Evolutionary conservation across 23 tunicate species (phyloP).

Genomic region (Styela plicata): DNA sequence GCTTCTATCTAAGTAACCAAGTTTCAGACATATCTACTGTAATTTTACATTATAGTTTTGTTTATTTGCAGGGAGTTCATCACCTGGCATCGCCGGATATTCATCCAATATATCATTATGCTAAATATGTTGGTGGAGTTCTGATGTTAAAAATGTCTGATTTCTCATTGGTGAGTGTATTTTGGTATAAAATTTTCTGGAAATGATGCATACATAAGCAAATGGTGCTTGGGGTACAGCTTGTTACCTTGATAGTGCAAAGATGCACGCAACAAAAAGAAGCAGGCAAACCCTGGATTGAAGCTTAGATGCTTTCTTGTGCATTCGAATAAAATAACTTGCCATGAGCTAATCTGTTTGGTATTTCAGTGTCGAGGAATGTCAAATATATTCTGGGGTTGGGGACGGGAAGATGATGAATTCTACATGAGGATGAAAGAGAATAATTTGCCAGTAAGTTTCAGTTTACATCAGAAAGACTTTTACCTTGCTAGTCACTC

Average conservation of each 20-base stretch:
- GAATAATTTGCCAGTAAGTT: conserved; percentile 57
- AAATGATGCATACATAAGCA: background rate
- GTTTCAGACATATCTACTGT: no score
- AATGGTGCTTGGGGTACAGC: no score
- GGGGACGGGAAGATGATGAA: conserved; percentile 99
- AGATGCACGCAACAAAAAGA: no score
- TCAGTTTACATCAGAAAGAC: background rate
- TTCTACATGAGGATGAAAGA: conserved; percentile 78
- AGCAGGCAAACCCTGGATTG: no score
- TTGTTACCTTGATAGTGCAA: no score
- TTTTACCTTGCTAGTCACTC: background rate
- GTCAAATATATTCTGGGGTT: conserved; percentile 98
- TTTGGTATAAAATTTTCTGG: no score
- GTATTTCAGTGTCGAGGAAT: conserved; percentile 75
- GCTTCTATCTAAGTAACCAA: no score
- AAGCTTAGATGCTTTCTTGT: no score
- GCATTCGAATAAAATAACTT: no score
- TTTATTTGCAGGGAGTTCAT: conserved; percentile 77
- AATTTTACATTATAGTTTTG: no score
- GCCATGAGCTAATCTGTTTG: no score
- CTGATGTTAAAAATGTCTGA: conserved; percentile 77
- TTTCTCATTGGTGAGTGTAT: conserved; percentile 45
- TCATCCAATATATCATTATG: conserved; percentile 94
- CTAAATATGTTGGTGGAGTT: conserved; percentile 91
- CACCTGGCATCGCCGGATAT: conserved; percentile 96